A percentile compares a stretch with the other conserved stretches of the same genome.
Evolutionary conservation across 2,797 vertebrate species (phyloP).

Genomic region (Trematomus bernacchii): DNA sequence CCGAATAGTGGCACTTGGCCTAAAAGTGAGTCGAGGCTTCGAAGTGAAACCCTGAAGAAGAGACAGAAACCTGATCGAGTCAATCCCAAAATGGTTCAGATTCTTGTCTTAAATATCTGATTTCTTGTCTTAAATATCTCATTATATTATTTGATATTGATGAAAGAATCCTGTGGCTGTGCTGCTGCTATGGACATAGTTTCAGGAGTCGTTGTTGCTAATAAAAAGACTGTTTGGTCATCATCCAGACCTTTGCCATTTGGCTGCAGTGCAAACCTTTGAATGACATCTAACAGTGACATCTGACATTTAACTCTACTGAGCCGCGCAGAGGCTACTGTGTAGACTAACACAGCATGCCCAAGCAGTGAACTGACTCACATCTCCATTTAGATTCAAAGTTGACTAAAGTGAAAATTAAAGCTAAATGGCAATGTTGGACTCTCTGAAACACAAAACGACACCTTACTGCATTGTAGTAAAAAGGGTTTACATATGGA

Average conservation of each 20-base stretch:
- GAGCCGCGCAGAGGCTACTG: neutral
- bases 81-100: too few species aligned
- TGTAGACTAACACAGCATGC: neutral
- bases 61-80: too few species aligned
- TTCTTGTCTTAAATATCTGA: too few species aligned
- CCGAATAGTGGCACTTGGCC: too few species aligned
- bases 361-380: neutral
- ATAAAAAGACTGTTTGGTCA: slow-evolving; percentile 31
- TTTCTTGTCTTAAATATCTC: too few species aligned
- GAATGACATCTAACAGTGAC: slow-evolving; percentile 50
- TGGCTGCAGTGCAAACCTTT: slow-evolving; percentile 40
- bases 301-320: slow-evolving; percentile 56
- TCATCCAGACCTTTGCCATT: slow-evolving; percentile 61
- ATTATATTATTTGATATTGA: slow-evolving; percentile 33
- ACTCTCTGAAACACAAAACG: neutral
- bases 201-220: slow-evolving; percentile 9
- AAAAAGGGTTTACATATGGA: neutral
- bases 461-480: neutral
- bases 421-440: slow-evolving; percentile 13
- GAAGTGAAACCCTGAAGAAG: too few species aligned
- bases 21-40: too few species aligned
- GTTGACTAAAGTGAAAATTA: slow-evolving; percentile 43
- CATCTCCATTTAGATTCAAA: neutral
- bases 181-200: slow-evolving; percentile 23
- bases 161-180: slow-evolving; percentile 29